These are phyloP conservation scores for Adela reaumurella DNA, from an alignment of 2,888 invertebrate species.

Conservation along the genomic window DNA sequence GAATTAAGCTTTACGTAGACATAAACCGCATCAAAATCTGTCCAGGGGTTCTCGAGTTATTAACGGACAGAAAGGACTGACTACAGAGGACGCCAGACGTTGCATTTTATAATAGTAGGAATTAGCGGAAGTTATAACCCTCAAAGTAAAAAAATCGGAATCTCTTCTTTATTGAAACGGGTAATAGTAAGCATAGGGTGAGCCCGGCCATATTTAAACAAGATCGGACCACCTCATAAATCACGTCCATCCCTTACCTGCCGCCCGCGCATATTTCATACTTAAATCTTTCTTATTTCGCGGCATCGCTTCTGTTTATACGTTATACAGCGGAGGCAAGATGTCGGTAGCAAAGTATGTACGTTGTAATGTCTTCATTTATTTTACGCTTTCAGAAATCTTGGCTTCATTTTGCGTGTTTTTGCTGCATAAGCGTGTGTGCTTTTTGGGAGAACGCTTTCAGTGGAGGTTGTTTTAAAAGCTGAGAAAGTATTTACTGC, in stretches of 20 bases:
- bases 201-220: constrained; percentile 23
- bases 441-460: background rate
- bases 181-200: background rate
- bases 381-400: background rate
- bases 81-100: no score
- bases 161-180: no score
- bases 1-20: no score
- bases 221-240: constrained; percentile 40
- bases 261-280: constrained; percentile 51
- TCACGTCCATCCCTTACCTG: constrained; percentile 31
- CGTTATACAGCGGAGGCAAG: background rate
- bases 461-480: no score
- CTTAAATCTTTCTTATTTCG: constrained; percentile 46
- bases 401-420: background rate
- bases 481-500: no score
- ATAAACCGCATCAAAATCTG: no score
- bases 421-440: background rate
- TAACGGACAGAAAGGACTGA: no score
- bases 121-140: no score
- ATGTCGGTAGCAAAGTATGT: no score
- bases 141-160: no score
- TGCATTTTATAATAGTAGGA: no score
- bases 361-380: background rate
- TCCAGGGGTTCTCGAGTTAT: no score
- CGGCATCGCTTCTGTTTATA: constrained; percentile 30